phyloP scores from a whole-genome alignment of 1,140 invertebrate genomes.

The Meloidogyne hapla region DNA sequence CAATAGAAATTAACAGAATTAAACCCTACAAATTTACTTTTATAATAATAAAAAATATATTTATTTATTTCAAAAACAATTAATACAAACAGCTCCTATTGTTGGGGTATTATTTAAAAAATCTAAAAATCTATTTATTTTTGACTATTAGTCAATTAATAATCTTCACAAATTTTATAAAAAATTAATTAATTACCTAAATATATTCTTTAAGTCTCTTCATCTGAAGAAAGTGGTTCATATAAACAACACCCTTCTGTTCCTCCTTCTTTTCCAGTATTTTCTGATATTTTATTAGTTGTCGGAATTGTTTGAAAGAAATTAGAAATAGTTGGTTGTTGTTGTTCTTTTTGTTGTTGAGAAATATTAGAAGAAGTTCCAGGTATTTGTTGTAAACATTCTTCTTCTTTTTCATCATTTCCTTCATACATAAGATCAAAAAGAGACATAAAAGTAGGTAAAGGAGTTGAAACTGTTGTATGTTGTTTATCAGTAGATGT shows the following conservation, averaged over 20 bases:
- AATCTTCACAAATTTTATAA: background rate
- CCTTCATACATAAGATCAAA: slow-evolving; percentile 26
- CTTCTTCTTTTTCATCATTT: background rate
- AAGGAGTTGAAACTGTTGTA: slow-evolving; percentile 6
- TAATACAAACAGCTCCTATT: no score
- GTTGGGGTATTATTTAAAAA: no score
- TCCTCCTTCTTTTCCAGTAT: background rate
- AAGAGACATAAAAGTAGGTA: slow-evolving; percentile 23
- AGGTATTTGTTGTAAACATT: background rate
- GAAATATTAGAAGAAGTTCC: background rate
- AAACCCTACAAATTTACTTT: no score
- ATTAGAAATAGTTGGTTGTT: slow-evolving; percentile 12
- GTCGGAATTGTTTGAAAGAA: background rate
- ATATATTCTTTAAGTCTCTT: slow-evolving; percentile 23
- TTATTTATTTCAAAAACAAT: no score
- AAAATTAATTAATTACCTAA: background rate
- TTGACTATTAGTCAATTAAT: no score
- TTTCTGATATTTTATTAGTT: slow-evolving; percentile 1
- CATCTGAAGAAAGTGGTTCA: slow-evolving; percentile 34
- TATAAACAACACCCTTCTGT: slow-evolving; percentile 26
- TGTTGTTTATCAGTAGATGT: background rate
- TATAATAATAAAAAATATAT: no score
- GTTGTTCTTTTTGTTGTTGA: background rate
- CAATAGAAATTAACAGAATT: no score
- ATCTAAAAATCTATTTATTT: no score